These are phyloP conservation scores for Cataglyphis altisquamis DNA, from an alignment of 2,888 invertebrate species.

Conservation along the genomic window DNA sequence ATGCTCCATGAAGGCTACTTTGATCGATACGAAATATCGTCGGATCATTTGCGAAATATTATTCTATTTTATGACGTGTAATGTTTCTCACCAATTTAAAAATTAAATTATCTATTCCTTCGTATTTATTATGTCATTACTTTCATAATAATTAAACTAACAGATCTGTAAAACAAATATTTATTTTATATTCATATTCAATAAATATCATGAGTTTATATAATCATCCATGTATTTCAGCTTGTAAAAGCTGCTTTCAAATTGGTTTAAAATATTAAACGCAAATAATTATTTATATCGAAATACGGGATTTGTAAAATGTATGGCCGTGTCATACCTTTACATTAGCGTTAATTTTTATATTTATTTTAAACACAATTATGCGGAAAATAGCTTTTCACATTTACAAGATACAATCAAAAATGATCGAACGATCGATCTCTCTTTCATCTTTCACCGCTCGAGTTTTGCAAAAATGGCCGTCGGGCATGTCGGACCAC, in stretches of 20 bases:
- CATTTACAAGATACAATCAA: constrained; percentile 17
- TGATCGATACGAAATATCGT: constrained; percentile 53
- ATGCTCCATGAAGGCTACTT: constrained; percentile 25
- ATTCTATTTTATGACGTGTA: constrained; percentile 35
- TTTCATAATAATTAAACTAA: neutral
- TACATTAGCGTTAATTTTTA: neutral
- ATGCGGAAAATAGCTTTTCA: neutral
- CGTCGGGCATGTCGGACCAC: constrained; percentile 48
- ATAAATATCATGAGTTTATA: neutral
- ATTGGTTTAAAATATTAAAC: neutral
- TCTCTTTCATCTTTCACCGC: constrained; percentile 11
- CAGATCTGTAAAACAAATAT: neutral
- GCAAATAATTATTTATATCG: neutral
- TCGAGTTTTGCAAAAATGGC: constrained; percentile 62
- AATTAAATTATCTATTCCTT: constrained; percentile 38
- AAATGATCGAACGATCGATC: constrained; percentile 14
- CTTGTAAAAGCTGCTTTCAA: too few relatives aligned
- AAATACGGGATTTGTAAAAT: neutral
- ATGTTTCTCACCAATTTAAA: constrained; percentile 22
- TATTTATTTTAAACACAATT: neutral
- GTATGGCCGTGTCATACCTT: neutral
- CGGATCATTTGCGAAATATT: constrained; percentile 50
- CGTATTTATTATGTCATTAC: neutral
- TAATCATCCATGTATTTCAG: neutral
- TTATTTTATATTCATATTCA: constrained; percentile 6